These are phyloP conservation scores for Chaetodon trifasciatus DNA, from an alignment of 2,797 vertebrate genomes.

Conservation along the genomic window DNA sequence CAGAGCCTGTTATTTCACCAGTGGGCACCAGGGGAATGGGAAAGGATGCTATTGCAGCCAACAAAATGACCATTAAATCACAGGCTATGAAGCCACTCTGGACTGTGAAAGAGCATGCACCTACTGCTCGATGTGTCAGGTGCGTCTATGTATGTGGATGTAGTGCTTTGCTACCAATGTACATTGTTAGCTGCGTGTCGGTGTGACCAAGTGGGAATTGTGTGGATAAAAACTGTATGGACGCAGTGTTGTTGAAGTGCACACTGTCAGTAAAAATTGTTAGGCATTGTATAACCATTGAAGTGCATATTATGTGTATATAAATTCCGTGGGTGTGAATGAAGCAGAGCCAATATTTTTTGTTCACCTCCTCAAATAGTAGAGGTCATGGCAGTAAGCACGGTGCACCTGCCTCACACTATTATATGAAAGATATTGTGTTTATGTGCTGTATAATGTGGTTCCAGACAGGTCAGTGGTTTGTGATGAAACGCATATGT, in stretches of 20 bases:
- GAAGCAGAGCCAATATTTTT: neutral
- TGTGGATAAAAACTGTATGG: constrained; percentile 12
- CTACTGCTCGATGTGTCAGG: constrained; percentile 51
- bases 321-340: constrained; percentile 11
- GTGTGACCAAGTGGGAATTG: constrained; percentile 33
- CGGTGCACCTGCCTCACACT: neutral
- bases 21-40: constrained; percentile 66
- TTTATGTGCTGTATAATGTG: constrained; percentile 7
- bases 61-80: constrained; percentile 80
- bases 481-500: constrained; percentile 29
- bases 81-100: constrained; percentile 76
- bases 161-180: neutral
- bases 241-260: neutral
- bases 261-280: constrained; percentile 36
- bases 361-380: constrained; percentile 8
- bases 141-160: constrained; percentile 24
- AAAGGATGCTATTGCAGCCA: constrained; percentile 70
- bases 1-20: constrained; percentile 77
- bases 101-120: constrained; percentile 55
- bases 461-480: constrained; percentile 10
- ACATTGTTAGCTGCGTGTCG: constrained; percentile 1
- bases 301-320: constrained; percentile 58
- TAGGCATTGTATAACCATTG: constrained; percentile 5
- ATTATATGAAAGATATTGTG: constrained; percentile 1
- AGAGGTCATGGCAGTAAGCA: constrained; percentile 19